phyloP scores from a whole-genome alignment of 2,113 vertebrate species.

The Camelus bactrianus region DNA sequence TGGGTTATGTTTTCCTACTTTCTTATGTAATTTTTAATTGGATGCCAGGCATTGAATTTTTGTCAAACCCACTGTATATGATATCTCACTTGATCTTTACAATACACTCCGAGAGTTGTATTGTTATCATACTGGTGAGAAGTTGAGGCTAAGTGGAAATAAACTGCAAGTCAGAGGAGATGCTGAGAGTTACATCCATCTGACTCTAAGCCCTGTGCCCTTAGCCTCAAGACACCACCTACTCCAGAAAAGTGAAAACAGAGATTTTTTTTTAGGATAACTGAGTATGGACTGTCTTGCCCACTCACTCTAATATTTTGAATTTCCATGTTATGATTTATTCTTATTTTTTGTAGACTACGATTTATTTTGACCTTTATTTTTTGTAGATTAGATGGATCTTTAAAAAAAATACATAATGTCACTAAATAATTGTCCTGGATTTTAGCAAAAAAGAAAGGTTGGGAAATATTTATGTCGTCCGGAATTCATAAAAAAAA shows the following conservation, averaged over 20 bases:
- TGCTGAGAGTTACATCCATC: not conserved
- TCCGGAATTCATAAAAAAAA: not conserved
- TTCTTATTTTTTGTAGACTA: not conserved
- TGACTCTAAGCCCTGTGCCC: not conserved
- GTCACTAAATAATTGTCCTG: not conserved
- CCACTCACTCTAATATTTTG: not conserved
- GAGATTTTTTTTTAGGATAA: not conserved
- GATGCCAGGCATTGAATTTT: not conserved
- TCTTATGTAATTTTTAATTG: not conserved
- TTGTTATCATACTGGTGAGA: not conserved
- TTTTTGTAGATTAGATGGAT: not conserved
- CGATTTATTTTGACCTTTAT: not conserved
- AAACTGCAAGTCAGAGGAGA: not conserved
- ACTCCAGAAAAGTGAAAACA: not conserved
- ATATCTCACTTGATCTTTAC: not conserved
- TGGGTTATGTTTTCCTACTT: not conserved
- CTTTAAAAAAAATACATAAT: not conserved
- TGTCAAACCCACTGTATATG: not conserved
- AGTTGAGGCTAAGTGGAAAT: not conserved
- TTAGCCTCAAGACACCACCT: too few relatives aligned
- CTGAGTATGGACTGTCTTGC: not conserved
- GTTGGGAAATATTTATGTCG: not conserved
- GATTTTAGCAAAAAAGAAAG: constrained; percentile 17
- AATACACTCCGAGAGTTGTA: not conserved
- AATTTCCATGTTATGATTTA: not conserved